Evolutionary conservation across 2,888 invertebrate species (phyloP).

Genomic region (Noctua fimbriata): DNA sequence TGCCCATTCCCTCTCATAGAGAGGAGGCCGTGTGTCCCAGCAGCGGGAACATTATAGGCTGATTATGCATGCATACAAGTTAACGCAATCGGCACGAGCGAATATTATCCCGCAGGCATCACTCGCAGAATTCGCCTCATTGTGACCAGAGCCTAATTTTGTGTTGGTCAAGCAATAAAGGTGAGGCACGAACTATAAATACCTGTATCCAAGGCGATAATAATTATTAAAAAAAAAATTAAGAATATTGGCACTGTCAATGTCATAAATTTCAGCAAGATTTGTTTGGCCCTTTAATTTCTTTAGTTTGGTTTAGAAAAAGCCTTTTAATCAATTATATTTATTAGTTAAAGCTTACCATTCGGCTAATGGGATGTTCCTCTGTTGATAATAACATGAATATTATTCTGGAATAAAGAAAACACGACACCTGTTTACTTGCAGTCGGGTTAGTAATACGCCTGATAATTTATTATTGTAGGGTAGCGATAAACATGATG

Average conservation of each 20-base stretch:
- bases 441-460: not conserved
- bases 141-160: too few species aligned
- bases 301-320: not conserved
- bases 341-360: not conserved
- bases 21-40: not conserved
- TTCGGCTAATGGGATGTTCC: not conserved
- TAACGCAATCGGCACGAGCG: too few species aligned
- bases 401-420: not conserved
- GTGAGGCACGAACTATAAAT: not conserved
- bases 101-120: too few species aligned
- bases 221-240: not conserved
- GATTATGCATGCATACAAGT: not conserved
- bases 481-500: too few species aligned
- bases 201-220: not conserved
- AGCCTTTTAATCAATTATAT: not conserved
- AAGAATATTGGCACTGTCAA: not conserved
- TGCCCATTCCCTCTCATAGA: not conserved
- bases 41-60: not conserved
- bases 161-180: too few species aligned
- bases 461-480: not conserved
- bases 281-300: not conserved
- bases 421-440: not conserved
- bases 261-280: not conserved
- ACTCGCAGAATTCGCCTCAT: too few species aligned
- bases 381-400: not conserved